A percentile compares a stretch with the other conserved stretches of the same genome.
Conservation (phyloP, 2,797 vertebrate genomes). For the Harpagifer antarcticus region DNA sequence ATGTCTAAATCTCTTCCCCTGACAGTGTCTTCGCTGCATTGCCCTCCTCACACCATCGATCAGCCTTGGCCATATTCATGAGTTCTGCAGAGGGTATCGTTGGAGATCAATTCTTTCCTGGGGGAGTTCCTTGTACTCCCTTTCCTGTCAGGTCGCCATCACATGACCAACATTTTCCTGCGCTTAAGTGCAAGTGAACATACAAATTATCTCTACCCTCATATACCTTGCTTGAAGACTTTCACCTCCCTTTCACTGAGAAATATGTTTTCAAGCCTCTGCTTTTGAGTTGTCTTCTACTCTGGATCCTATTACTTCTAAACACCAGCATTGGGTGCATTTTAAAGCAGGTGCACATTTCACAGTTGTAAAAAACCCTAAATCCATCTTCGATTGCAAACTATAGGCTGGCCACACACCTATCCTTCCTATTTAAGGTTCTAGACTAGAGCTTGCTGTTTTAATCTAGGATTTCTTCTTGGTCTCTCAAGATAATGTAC, state of each 20-base stretch:
- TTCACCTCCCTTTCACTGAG: not conserved
- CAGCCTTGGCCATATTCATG: constrained; percentile 54
- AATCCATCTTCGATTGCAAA: not conserved
- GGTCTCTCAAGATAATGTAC: not conserved
- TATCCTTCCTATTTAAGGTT: not conserved
- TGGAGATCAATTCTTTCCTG: constrained; percentile 21
- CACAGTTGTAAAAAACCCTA: not conserved
- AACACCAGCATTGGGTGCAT: not conserved
- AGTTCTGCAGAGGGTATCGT: constrained; percentile 38
- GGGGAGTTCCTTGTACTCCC: constrained; percentile 17
- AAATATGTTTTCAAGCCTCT: not conserved
- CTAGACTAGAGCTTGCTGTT: not conserved
- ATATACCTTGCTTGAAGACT: constrained; percentile 22
- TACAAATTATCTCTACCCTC: not conserved
- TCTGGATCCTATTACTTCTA: not conserved
- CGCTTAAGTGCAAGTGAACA: constrained; percentile 6
- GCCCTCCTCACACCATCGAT: constrained; percentile 36
- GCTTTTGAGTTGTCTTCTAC: not conserved
- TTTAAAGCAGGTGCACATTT: not conserved
- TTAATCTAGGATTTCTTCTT: not conserved
- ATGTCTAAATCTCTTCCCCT: constrained; percentile 29
- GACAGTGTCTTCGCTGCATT: constrained; percentile 12
- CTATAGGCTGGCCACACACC: not conserved
- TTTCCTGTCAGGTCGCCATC: constrained; percentile 14
- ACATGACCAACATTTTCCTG: constrained; percentile 15